These are phyloP conservation scores for Empidonax alnorum DNA, from an alignment of 2,113 vertebrate species.

Conservation along the genomic window DNA sequence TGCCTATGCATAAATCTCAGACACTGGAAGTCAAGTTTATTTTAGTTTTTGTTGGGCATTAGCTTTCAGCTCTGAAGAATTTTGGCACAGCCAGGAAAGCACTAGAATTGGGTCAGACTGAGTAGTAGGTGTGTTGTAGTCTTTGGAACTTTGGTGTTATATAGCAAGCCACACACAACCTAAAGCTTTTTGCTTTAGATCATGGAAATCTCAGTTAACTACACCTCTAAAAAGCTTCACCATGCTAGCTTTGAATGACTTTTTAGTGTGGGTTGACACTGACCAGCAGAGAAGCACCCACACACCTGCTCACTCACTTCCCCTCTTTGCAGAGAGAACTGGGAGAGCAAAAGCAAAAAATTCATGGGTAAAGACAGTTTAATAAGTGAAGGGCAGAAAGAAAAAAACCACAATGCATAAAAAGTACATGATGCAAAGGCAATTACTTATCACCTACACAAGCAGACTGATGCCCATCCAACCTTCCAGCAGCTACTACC, in stretches of 20 bases:
- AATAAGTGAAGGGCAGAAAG: not conserved
- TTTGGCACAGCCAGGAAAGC: not conserved
- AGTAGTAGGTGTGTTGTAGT: not conserved
- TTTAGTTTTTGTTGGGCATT: not conserved
- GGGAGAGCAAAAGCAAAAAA: not conserved
- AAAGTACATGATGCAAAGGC: not conserved
- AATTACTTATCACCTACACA: not conserved
- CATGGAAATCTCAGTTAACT: not conserved
- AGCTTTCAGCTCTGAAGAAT: not conserved
- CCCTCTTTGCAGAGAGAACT: not conserved
- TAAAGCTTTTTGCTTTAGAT: not conserved
- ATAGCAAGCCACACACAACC: not conserved
- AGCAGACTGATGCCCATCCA: not conserved
- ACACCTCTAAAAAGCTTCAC: not conserved
- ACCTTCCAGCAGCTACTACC: not conserved
- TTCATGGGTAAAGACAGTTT: not conserved
- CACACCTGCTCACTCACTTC: not conserved
- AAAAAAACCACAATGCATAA: not conserved
- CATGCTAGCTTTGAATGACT: not conserved
- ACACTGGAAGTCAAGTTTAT: not conserved
- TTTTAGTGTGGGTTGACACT: not conserved
- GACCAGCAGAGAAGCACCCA: not conserved
- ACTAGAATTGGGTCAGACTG: not conserved
- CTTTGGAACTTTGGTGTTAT: not conserved
- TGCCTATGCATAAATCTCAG: not conserved